Conservation (phyloP, 92 coral and sea anemone genomes). For the Porites cylindrica region DNA sequence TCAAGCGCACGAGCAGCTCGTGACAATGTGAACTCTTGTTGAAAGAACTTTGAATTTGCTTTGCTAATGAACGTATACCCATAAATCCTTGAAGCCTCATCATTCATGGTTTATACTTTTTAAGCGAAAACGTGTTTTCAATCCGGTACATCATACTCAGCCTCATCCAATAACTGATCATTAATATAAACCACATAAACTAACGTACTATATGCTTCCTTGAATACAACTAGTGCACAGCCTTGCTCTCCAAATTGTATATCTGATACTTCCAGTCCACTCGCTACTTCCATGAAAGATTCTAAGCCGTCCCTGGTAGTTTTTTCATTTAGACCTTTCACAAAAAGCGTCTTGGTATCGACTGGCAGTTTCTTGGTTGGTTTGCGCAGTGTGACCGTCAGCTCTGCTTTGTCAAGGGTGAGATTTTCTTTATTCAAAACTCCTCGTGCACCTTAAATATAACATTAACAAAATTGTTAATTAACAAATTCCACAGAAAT, state of each 20-base stretch:
- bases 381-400: conserved; percentile 35
- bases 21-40: no score
- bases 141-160: no score
- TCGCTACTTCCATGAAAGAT: conserved; percentile 65
- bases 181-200: no score
- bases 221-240: conserved; percentile 56
- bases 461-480: background rate
- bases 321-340: conserved; percentile 55
- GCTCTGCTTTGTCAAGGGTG: conserved; percentile 34
- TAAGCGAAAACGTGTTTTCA: no score
- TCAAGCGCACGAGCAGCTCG: no score
- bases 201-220: conserved; percentile 51
- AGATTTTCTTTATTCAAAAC: conserved; percentile 49
- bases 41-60: no score
- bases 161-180: no score
- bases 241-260: conserved; percentile 42
- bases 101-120: no score
- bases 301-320: conserved; percentile 59
- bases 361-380: conserved; percentile 40
- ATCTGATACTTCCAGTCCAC: conserved; percentile 43
- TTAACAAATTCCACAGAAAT: no score
- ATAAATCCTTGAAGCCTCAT: no score
- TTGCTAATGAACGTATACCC: no score
- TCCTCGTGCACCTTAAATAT: conserved; percentile 35
- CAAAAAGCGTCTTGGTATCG: conserved; percentile 51